Evolutionary conservation across 2,797 vertebrate genomes (phyloP).

Genomic region (Thripadectes ignobilis): DNA sequence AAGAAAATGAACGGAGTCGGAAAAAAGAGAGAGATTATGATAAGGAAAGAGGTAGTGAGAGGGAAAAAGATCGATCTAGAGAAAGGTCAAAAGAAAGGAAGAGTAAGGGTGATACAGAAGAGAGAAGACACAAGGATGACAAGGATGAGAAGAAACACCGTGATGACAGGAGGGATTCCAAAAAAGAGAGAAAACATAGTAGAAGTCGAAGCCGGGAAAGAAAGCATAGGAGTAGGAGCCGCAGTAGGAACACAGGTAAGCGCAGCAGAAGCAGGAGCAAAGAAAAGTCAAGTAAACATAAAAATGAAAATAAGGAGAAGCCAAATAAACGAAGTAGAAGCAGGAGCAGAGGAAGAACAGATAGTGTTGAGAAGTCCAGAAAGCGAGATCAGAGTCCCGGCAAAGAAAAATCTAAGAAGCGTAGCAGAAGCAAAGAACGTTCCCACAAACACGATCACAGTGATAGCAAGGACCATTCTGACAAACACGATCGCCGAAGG

Average conservation of each 20-base stretch:
- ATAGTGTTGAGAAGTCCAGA: slow-evolving; percentile 85
- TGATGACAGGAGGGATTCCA: slow-evolving; percentile 86
- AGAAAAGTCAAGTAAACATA: slow-evolving; percentile 81
- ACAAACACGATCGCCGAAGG: slow-evolving; percentile 81
- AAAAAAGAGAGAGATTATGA: slow-evolving; percentile 91
- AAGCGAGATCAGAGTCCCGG: slow-evolving; percentile 87
- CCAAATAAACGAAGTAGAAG: slow-evolving; percentile 80
- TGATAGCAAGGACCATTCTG: slow-evolving; percentile 85
- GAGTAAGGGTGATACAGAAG: slow-evolving; percentile 80
- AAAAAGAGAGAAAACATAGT: slow-evolving; percentile 87
- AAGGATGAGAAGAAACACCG: slow-evolving; percentile 80
- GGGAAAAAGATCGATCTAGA: slow-evolving; percentile 80
- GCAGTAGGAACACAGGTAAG: slow-evolving; percentile 86
- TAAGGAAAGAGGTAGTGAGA: slow-evolving; percentile 85
- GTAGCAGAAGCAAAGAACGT: slow-evolving; percentile 80
- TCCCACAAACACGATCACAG: slow-evolving; percentile 86
- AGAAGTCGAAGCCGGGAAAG: slow-evolving; percentile 85
- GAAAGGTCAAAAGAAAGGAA: slow-evolving; percentile 84
- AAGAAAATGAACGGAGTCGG: slow-evolving; percentile 89
- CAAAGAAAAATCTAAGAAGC: slow-evolving; percentile 85
- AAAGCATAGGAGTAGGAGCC: slow-evolving; percentile 86
- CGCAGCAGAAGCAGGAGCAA: slow-evolving; percentile 82
- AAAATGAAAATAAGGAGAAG: slow-evolving; percentile 81
- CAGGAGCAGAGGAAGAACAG: slow-evolving; percentile 80
- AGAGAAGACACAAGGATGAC: slow-evolving; percentile 81